Percentiles rank a stretch among this genome's conserved stretches.
Evolutionary conservation across 2,797 vertebrate species (phyloP).

Genomic region (Platalea minor): DNA sequence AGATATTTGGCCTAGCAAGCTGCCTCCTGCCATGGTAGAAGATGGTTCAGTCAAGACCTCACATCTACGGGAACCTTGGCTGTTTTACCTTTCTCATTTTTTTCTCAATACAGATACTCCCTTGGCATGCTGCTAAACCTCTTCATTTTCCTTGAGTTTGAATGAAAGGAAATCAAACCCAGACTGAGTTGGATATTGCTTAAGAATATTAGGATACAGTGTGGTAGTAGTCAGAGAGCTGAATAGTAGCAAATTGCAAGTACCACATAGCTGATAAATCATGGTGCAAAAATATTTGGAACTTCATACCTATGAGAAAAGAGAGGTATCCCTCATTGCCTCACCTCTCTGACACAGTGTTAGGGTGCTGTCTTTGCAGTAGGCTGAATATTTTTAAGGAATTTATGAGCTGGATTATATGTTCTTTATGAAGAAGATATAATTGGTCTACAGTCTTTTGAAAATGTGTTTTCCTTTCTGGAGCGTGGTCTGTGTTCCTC

Average conservation of each 20-base stretch:
- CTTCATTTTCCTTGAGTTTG: not conserved
- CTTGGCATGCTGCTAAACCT: not conserved
- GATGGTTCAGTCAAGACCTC: not conserved
- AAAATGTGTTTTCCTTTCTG: not conserved
- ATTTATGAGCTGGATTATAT: not conserved
- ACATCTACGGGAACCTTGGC: not conserved
- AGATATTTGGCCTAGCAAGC: not conserved
- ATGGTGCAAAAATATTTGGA: not conserved
- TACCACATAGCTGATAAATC: not conserved
- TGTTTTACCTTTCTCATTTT: not conserved
- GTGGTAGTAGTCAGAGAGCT: not conserved
- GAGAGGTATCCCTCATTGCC: not conserved
- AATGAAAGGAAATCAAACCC: not conserved
- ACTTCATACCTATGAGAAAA: not conserved
- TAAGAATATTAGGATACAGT: not conserved
- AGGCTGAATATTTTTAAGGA: not conserved
- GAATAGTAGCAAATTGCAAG: not conserved
- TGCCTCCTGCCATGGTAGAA: not conserved
- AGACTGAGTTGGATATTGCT: not conserved
- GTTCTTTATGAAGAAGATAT: not conserved
- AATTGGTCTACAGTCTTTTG: not conserved
- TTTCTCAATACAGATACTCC: not conserved
- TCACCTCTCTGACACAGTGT: not conserved
- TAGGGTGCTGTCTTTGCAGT: not conserved
- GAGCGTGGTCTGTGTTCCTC: not conserved